phyloP scores from a whole-genome alignment of 1,140 invertebrate species.

The Aphelinus atriplicis region DNA sequence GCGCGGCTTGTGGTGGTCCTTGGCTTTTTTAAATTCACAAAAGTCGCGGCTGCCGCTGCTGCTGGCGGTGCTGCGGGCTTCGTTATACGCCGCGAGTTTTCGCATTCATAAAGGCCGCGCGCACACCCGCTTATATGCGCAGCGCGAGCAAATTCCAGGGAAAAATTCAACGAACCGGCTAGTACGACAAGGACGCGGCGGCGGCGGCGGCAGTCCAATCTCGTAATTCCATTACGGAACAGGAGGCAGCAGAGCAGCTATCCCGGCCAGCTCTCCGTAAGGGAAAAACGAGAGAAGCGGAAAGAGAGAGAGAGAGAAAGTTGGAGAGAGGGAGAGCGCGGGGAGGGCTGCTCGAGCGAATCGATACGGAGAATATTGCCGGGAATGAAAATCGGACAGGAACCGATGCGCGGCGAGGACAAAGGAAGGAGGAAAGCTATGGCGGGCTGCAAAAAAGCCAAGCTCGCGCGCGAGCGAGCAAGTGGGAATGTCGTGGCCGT shows the following conservation, averaged over 20 bases:
- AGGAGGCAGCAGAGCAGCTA: not conserved
- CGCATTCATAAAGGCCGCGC: constrained; percentile 31
- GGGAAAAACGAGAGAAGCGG: constrained; percentile 1
- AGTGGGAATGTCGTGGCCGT: not conserved
- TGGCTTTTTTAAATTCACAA: constrained; percentile 36
- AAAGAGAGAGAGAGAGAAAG: constrained; percentile 25
- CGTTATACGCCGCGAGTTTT: constrained; percentile 34
- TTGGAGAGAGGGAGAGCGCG: not conserved
- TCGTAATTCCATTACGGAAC: constrained; percentile 38
- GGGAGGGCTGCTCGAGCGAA: not conserved
- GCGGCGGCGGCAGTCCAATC: constrained; percentile 23
- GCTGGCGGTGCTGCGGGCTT: not conserved
- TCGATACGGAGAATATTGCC: constrained; percentile 29
- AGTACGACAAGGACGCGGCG: not conserved
- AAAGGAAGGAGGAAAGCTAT: not conserved
- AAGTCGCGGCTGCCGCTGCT: constrained; percentile 3
- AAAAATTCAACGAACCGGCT: constrained; percentile 39
- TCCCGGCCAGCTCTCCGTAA: not conserved
- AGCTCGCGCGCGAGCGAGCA: no score
- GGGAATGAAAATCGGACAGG: constrained; percentile 36
- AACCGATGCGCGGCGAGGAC: not conserved
- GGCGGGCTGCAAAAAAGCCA: not conserved
- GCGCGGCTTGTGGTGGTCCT: not conserved
- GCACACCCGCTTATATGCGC: not conserved
- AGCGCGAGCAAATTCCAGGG: constrained; percentile 21